Percentiles rank a stretch among this genome's conserved stretches.
phyloP scores from a whole-genome alignment of 2,113 vertebrate species.

The Ciconia maguari region DNA sequence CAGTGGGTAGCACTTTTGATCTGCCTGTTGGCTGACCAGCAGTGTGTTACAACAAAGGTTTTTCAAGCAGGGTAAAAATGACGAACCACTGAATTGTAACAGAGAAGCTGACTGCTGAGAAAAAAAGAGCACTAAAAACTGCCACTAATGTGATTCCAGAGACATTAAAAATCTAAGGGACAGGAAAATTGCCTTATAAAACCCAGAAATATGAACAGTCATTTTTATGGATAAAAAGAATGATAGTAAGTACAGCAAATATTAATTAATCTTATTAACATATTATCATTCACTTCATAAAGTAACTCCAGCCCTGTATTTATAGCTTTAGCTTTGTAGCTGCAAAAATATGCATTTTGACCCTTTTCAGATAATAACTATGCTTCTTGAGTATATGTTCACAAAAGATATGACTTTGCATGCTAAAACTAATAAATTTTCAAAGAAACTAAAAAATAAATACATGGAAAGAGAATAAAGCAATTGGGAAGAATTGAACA shows the following conservation, averaged over 20 bases:
- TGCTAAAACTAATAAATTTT: neutral
- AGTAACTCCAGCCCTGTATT: neutral
- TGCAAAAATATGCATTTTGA: neutral
- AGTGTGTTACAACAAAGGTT: neutral
- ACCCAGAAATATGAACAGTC: neutral
- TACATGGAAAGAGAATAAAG: neutral
- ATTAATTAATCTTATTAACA: neutral
- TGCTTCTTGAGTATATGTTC: neutral
- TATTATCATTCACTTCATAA: neutral
- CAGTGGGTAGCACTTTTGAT: neutral
- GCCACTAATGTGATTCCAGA: neutral
- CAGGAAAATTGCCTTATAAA: neutral
- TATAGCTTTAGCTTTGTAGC: neutral
- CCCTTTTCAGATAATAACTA: neutral
- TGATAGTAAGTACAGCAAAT: neutral
- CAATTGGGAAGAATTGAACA: neutral
- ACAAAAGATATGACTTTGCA: neutral
- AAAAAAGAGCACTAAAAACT: neutral
- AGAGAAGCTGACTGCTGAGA: neutral
- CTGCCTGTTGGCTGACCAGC: neutral
- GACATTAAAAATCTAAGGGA: neutral
- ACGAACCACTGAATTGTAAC: neutral
- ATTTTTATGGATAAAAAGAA: neutral
- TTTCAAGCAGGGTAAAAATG: neutral
- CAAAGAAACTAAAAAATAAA: neutral